Base-by-base conservation (phyloP, 2,797 vertebrate species). In the Epinephelus malabaricus region DNA sequence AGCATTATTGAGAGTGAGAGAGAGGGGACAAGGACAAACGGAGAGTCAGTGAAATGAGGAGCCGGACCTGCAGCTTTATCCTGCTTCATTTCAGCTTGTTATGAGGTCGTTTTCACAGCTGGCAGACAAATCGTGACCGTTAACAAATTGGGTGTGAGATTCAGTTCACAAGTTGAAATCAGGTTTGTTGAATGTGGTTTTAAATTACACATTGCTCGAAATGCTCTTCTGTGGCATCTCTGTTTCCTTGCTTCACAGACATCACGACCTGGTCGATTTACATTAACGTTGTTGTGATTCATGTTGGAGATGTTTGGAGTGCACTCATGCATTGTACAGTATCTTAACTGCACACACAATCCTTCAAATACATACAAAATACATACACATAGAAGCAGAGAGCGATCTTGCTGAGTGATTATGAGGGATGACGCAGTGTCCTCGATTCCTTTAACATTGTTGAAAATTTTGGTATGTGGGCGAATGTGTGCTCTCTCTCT, bases 371-470 rank as follows among this genome's bases (percentile, higher is more conserved):
- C 69, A 68, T 60, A 69, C 53, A 71, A 56, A 77, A 69, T 18
- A 34, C 63, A 77, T 60, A 61, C 59, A 77, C 49, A 83, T 45
- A 69, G 71, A 86, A 66, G 86, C 81, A 75, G 69, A 78, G 86
- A 82, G 75, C 40, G 76, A 83, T 82, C 73, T 75, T 78, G 85
- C 89, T 87, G 73, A 71, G 78, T 83, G 83, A 90, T 90, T 87
- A 87, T 82, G 81, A 91, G 75, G 65, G 90, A 89, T 86, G 93
- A 94, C 79, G 90, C 90, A 88, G 91, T 92, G 93, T 86, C 91
- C 87, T 93, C 63, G 59, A 92, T 94, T 94, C 84, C 86, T 87
- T 84, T 81, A 93, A 87, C 87, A 86, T 77, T 87, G 89, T 88
- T 91, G 83, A 89, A 89, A 70, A 88, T 84, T 53, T 92, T 75